phyloP scores from a whole-genome alignment of 2,888 invertebrate genomes.

The Acanthococcus lagerstroemiae region DNA sequence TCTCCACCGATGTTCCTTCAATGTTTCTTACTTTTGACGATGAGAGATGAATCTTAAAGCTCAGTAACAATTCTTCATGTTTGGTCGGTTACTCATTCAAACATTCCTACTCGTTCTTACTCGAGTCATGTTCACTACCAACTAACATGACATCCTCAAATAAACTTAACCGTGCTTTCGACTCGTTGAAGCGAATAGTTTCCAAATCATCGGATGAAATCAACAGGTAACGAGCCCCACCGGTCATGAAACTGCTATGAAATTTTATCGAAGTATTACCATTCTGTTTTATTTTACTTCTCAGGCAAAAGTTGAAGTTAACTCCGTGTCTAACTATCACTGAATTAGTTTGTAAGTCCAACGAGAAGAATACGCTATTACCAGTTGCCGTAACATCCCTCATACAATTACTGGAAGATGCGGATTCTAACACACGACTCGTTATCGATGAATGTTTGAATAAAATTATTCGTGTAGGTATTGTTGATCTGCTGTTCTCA shows the following conservation, averaged over 20 bases:
- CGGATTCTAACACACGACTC: conserved; percentile 66
- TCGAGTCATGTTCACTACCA: too few relatives aligned
- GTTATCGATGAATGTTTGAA: conserved; percentile 73
- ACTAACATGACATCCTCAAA: conserved; percentile 10
- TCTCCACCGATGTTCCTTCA: too few relatives aligned
- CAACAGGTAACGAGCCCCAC: background rate
- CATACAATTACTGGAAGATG: conserved; percentile 61
- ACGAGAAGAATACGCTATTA: conserved; percentile 44
- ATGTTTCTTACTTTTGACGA: too few relatives aligned
- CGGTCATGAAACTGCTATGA: background rate
- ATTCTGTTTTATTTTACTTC: too few relatives aligned
- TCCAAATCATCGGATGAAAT: conserved; percentile 9
- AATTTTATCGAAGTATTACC: background rate
- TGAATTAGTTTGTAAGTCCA: conserved; percentile 58
- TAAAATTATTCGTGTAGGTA: conserved; percentile 56
- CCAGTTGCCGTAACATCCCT: conserved; percentile 59
- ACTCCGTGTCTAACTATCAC: conserved; percentile 59
- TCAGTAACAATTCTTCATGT: too few relatives aligned
- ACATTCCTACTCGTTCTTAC: too few relatives aligned
- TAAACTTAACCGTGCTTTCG: conserved; percentile 16
- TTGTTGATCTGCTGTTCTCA: conserved; percentile 22
- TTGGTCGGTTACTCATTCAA: too few relatives aligned
- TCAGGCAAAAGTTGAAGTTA: conserved; percentile 46
- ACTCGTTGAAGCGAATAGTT: conserved; percentile 11
- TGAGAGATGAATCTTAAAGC: too few relatives aligned